Evolutionary conservation across 2,797 vertebrate genomes (phyloP).

Genomic region (Cyclopterus lumpus): DNA sequence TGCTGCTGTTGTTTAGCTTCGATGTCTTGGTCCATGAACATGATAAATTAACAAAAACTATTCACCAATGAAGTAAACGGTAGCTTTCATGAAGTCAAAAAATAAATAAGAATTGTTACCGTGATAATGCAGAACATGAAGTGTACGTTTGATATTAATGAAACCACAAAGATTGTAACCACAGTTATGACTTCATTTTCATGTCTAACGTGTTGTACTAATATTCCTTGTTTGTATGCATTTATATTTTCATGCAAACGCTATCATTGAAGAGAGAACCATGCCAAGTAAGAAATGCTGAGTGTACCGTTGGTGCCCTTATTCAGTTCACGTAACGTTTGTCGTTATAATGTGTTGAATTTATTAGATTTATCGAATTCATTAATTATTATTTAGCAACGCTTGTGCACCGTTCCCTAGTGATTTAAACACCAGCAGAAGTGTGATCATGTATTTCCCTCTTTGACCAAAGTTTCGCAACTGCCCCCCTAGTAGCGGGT

Average conservation of each 20-base stretch:
- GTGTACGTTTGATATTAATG: background rate
- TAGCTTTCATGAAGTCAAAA: slow-evolving; percentile 6
- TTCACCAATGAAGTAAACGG: slow-evolving; percentile 15
- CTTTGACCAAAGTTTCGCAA: slow-evolving; percentile 3
- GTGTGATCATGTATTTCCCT: slow-evolving; percentile 1
- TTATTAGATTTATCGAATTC: background rate
- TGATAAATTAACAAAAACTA: background rate
- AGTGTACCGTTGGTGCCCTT: background rate
- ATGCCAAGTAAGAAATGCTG: background rate
- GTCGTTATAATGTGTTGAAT: background rate
- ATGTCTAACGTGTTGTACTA: background rate
- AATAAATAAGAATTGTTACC: background rate
- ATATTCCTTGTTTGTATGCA: background rate
- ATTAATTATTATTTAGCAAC: slow-evolving; percentile 5
- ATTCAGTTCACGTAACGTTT: background rate
- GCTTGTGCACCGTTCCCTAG: background rate
- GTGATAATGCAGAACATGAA: background rate
- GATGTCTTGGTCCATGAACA: slow-evolving; percentile 11
- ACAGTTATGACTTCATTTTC: background rate
- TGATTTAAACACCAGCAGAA: background rate
- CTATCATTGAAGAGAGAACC: background rate
- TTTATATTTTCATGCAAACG: slow-evolving; percentile 4
- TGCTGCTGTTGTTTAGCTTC: slow-evolving; percentile 8
- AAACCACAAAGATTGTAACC: background rate
- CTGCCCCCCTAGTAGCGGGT: background rate